Percentiles rank a stretch among this genome's conserved stretches.
Conservation (phyloP, 2,888 invertebrate species). For the Drosophila mettleri region DNA sequence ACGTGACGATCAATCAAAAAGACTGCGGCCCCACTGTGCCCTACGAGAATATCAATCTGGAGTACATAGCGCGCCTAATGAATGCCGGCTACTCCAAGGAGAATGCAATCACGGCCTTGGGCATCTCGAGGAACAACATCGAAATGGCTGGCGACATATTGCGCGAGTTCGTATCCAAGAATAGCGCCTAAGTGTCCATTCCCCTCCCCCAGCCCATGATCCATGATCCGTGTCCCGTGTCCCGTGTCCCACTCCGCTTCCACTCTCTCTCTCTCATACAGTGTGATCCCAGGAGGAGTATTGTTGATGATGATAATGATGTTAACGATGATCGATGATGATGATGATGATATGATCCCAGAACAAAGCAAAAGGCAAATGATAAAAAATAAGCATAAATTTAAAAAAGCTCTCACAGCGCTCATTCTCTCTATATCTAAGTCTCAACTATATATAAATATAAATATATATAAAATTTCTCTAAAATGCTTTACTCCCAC, state of each 20-base stretch:
- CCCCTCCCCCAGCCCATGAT: not conserved
- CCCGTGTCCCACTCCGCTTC: not conserved
- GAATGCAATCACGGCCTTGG: slow-evolving; percentile 95
- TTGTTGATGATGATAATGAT: slow-evolving; percentile 20
- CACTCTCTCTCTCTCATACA: not conserved
- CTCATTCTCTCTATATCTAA: slow-evolving; percentile 18
- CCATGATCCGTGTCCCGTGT: too few relatives aligned
- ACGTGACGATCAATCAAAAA: slow-evolving; percentile 85
- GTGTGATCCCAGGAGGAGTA: slow-evolving; percentile 44
- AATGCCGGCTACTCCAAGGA: slow-evolving; percentile 96
- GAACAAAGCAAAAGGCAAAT: slow-evolving; percentile 47
- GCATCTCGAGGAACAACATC: slow-evolving; percentile 96
- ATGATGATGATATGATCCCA: slow-evolving; percentile 36
- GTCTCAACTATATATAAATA: slow-evolving; percentile 6
- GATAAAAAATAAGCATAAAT: slow-evolving; percentile 53
- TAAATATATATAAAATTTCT: slow-evolving; percentile 35
- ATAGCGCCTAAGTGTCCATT: slow-evolving; percentile 78
- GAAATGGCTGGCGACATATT: slow-evolving; percentile 98
- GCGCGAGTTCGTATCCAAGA: slow-evolving; percentile 93
- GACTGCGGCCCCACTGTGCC: slow-evolving; percentile 86
- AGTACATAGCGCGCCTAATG: slow-evolving; percentile 94
- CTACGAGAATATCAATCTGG: slow-evolving; percentile 96
- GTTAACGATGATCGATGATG: slow-evolving; percentile 5
- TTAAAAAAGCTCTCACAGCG: slow-evolving; percentile 43
- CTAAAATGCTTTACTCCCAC: slow-evolving; percentile 53